phyloP scores from a whole-genome alignment of 2,797 vertebrate genomes.

The Botia almorhae region DNA sequence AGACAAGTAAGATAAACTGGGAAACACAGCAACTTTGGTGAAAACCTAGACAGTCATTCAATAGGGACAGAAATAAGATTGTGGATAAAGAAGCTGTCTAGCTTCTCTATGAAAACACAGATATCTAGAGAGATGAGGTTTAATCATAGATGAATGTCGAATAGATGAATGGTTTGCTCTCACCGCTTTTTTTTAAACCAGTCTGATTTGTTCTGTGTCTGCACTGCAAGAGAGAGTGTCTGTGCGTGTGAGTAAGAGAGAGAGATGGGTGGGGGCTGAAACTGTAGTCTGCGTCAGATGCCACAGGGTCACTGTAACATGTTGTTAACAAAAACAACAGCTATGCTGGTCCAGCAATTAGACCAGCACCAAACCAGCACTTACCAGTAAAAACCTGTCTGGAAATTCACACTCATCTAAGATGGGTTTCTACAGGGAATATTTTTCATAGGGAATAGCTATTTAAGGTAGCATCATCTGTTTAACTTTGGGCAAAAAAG shows the following conservation, averaged over 20 bases:
- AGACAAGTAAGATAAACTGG: too few species aligned
- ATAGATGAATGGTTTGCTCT: conserved; percentile 55
- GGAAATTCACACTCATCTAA: neutral
- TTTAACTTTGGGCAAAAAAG: neutral
- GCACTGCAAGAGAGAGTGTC: conserved; percentile 44
- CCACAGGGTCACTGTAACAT: conserved; percentile 9
- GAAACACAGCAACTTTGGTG: too few species aligned
- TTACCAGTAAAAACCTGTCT: neutral
- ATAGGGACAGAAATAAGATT: neutral
- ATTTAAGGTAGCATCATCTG: too few species aligned
- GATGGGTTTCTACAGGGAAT: neutral
- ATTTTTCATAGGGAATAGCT: too few species aligned
- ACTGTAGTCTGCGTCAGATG: conserved; percentile 20
- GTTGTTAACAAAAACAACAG: neutral
- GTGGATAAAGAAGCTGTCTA: neutral
- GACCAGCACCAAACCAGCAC: neutral
- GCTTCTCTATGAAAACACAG: neutral
- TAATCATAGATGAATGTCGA: conserved; percentile 35
- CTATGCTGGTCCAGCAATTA: neutral
- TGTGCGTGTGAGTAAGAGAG: conserved; percentile 42
- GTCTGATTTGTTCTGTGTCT: conserved; percentile 70
- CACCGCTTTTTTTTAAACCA: conserved; percentile 66
- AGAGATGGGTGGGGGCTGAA: neutral
- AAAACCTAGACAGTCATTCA: too few species aligned
- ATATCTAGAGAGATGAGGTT: neutral